These are phyloP conservation scores for Cyclopterus lumpus DNA, from an alignment of 2,797 vertebrate species.

Conservation along the genomic window DNA sequence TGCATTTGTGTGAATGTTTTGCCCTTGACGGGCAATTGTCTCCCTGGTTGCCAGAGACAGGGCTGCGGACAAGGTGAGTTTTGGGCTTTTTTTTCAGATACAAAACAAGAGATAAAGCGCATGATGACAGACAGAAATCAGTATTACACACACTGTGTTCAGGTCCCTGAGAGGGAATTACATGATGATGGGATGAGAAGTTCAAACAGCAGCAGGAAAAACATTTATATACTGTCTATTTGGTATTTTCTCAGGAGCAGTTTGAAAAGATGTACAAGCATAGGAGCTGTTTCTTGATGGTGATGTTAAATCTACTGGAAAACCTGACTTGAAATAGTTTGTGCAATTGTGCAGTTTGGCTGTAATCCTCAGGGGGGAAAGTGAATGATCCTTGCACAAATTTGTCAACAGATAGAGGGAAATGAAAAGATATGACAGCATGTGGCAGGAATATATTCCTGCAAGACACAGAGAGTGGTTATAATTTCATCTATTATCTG, in stretches of 20 bases:
- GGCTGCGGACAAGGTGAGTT: not conserved
- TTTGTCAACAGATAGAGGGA: slow-evolving; percentile 35
- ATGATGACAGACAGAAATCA: slow-evolving; percentile 13
- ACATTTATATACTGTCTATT: not conserved
- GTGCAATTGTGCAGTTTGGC: slow-evolving; percentile 42
- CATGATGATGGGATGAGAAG: slow-evolving; percentile 15
- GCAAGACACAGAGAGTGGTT: slow-evolving; percentile 2
- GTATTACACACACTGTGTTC: slow-evolving; percentile 6
- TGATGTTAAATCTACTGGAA: slow-evolving; percentile 47
- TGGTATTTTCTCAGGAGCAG: slow-evolving; percentile 14
- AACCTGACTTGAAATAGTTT: slow-evolving; percentile 39
- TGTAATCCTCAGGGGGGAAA: slow-evolving; percentile 20
- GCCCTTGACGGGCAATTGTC: slow-evolving; percentile 36
- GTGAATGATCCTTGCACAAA: slow-evolving; percentile 23
- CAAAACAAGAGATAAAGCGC: slow-evolving; percentile 23
- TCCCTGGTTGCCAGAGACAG: slow-evolving; percentile 18
- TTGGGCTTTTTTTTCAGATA: slow-evolving; percentile 19
- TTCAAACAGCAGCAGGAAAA: slow-evolving; percentile 30
- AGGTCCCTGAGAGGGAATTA: slow-evolving; percentile 7
- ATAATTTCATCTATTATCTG: slow-evolving; percentile 18
- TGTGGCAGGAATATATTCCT: slow-evolving; percentile 15
- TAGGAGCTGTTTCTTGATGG: slow-evolving; percentile 23
- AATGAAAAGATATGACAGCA: slow-evolving; percentile 34
- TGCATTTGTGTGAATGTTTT: slow-evolving; percentile 27
- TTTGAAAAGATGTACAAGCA: slow-evolving; percentile 17